Percentiles rank a stretch among this genome's conserved stretches.
These are phyloP conservation scores for Cephus nigrinus DNA, from an alignment of 2,888 invertebrate species.

Conservation along the genomic window DNA sequence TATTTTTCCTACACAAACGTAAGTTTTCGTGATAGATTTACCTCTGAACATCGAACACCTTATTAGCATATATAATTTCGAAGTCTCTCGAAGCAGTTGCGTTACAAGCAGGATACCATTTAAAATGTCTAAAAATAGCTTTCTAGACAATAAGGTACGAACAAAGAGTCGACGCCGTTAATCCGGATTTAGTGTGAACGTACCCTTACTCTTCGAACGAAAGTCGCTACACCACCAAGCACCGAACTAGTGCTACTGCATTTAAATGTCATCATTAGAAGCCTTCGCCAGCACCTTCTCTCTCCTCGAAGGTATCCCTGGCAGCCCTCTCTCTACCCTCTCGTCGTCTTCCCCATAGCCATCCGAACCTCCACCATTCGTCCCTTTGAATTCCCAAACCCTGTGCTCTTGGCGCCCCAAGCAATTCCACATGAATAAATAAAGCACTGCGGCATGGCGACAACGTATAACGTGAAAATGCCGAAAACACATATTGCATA, in stretches of 20 bases:
- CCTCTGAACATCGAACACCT: too few relatives aligned
- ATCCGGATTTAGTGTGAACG: conserved; percentile 34
- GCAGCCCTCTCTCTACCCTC: conserved; percentile 24
- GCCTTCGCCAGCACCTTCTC: conserved; percentile 50
- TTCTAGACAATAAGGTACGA: conserved; percentile 5
- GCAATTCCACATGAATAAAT: conserved; percentile 60
- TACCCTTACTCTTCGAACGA: conserved; percentile 40
- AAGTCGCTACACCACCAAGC: conserved; percentile 45
- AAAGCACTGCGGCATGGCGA: conserved; percentile 43
- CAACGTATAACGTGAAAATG: conserved; percentile 21
- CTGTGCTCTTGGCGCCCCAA: conserved; percentile 34
- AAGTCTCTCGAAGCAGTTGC: neutral
- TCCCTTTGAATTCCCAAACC: conserved; percentile 34
- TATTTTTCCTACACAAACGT: neutral
- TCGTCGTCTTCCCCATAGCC: conserved; percentile 20
- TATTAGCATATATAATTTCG: neutral
- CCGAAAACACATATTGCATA: neutral
- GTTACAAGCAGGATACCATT: neutral
- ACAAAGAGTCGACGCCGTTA: conserved; percentile 10
- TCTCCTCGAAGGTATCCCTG: conserved; percentile 24
- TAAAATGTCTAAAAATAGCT: neutral
- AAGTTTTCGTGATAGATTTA: too few relatives aligned
- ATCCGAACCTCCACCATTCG: conserved; percentile 9
- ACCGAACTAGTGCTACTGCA: conserved; percentile 65
- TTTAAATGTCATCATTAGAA: conserved; percentile 67